Conservation (phyloP, 2,888 invertebrate species). For the Rhopalosiphum nymphaeae region DNA sequence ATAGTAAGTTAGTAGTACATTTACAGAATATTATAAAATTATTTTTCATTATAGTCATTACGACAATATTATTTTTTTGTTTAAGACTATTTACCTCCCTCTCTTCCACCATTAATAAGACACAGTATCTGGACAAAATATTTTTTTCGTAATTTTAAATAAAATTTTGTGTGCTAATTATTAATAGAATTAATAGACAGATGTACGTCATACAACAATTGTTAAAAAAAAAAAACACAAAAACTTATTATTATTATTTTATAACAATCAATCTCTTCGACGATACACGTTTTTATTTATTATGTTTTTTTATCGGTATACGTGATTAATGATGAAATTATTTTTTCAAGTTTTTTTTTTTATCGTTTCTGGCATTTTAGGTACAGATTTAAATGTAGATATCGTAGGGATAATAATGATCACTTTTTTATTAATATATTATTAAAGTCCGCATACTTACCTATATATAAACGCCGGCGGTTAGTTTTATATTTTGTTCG, state of each 20-base stretch:
- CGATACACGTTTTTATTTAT: neutral
- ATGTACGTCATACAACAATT: too few species aligned
- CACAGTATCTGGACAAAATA: neutral
- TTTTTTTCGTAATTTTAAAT: neutral
- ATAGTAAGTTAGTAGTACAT: neutral
- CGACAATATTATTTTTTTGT: neutral
- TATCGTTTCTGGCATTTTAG: neutral
- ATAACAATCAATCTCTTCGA: neutral
- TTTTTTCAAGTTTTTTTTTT: neutral
- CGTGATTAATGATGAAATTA: neutral
- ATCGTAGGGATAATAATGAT: neutral
- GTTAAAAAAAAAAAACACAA: neutral
- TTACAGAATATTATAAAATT: neutral
- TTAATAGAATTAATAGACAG: neutral
- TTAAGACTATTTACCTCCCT: neutral
- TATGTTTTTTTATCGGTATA: neutral
- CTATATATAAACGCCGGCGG: neutral
- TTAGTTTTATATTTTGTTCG: neutral
- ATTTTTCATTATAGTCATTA: neutral
- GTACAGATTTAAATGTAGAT: neutral
- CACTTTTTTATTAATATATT: neutral
- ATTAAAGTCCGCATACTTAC: neutral
- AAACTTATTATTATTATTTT: neutral
- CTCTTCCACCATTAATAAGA: neutral
- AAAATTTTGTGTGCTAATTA: neutral